Evolutionary conservation across 2,888 invertebrate species (phyloP).

Genomic region (Orthosia incerta): DNA sequence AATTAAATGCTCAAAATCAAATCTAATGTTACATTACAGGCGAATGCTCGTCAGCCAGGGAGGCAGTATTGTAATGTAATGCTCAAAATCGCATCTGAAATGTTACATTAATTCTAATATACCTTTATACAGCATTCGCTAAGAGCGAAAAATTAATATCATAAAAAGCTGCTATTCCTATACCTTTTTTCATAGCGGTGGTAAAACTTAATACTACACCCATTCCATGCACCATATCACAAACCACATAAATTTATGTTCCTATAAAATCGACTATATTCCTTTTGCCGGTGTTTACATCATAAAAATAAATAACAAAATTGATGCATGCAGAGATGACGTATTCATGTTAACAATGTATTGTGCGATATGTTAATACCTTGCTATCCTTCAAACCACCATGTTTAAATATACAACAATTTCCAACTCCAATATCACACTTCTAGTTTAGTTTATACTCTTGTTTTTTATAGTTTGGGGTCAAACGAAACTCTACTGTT

Average conservation of each 20-base stretch:
- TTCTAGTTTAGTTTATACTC: constrained; percentile 27
- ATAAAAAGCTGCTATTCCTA: not conserved
- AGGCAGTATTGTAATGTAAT: no score
- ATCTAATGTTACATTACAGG: no score
- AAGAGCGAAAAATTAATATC: no score
- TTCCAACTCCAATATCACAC: constrained; percentile 37
- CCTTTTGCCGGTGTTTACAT: not conserved
- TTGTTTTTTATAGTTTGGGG: constrained; percentile 4
- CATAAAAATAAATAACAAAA: not conserved
- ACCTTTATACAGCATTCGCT: no score
- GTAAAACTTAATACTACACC: constrained; percentile 2
- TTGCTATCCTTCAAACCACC: constrained; percentile 45
- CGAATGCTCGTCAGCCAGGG: no score
- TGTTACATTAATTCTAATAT: no score
- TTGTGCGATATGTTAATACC: constrained; percentile 45
- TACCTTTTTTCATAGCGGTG: not conserved
- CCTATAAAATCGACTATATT: not conserved
- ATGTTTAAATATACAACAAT: constrained; percentile 31
- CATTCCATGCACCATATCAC: constrained; percentile 34
- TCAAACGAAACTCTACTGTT: constrained; percentile 24
- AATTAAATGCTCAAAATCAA: no score
- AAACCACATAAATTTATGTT: not conserved
- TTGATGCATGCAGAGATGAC: constrained; percentile 46
- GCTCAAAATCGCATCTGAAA: no score
- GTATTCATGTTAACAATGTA: constrained; percentile 36